Conservation (phyloP, 2,113 vertebrate species). For the Silurus glanis region DNA sequence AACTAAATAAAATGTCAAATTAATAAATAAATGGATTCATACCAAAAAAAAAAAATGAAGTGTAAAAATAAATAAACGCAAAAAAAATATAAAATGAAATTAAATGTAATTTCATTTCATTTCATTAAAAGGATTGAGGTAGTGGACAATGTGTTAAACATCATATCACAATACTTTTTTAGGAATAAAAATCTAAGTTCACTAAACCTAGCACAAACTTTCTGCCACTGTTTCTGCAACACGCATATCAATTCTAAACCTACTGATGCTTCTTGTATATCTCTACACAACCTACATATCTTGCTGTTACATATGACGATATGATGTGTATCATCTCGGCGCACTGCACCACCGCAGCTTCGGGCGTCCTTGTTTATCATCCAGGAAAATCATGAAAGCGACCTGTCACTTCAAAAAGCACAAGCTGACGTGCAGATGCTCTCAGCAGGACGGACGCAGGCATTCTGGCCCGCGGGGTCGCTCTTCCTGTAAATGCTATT, state of each 20-base stretch:
- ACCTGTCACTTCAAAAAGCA: slow-evolving; percentile 34
- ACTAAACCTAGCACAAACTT: neutral
- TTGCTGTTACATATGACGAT: neutral
- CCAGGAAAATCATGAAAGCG: slow-evolving; percentile 32
- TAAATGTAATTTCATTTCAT: too few relatives aligned
- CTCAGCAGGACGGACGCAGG: slow-evolving; percentile 27
- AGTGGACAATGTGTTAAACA: neutral
- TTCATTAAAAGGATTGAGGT: neutral
- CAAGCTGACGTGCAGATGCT: slow-evolving; percentile 37
- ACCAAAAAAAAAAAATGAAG: too few relatives aligned
- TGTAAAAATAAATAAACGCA: neutral
- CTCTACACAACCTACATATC: neutral
- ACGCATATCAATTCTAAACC: neutral
- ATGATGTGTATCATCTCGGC: neutral
- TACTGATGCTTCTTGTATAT: neutral
- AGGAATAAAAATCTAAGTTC: neutral
- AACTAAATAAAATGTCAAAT: too few relatives aligned
- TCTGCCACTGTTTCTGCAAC: neutral
- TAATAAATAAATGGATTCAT: too few relatives aligned
- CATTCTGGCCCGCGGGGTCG: slow-evolving; percentile 32
- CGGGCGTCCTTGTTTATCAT: slow-evolving; percentile 46
- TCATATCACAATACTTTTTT: neutral
- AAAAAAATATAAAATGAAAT: neutral
- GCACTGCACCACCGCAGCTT: neutral
- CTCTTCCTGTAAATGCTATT: slow-evolving; percentile 53